phyloP scores from a whole-genome alignment of 2,113 vertebrate species.

The Laticauda laticaudata region DNA sequence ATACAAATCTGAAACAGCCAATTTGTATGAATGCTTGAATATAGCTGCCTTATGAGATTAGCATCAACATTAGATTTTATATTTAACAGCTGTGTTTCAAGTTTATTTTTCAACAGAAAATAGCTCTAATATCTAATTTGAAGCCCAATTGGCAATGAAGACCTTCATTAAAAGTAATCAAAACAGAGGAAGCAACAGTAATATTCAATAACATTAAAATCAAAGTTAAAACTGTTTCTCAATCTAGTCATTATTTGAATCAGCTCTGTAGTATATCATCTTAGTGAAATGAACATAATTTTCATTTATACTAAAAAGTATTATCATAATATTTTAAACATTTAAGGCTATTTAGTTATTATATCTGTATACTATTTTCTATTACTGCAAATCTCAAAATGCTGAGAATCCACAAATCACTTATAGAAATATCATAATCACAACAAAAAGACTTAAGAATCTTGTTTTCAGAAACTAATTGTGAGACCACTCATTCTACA shows the following conservation, averaged over 20 bases:
- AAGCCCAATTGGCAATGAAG: background rate
- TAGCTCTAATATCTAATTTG: background rate
- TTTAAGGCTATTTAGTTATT: background rate
- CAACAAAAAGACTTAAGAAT: background rate
- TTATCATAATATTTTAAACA: background rate
- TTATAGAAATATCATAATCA: background rate
- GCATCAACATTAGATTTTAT: background rate
- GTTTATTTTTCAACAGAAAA: background rate
- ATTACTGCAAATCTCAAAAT: background rate
- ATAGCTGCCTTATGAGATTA: background rate
- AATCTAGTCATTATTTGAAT: background rate
- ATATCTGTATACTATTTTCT: background rate
- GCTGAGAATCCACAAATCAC: background rate
- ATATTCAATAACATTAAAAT: background rate
- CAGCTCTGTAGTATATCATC: background rate
- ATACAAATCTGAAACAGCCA: background rate
- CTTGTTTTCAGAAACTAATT: background rate
- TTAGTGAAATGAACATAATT: background rate
- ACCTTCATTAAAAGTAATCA: background rate
- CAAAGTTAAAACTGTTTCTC: background rate
- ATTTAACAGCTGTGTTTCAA: background rate
- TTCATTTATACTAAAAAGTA: background rate
- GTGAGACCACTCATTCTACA: background rate
- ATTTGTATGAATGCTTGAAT: background rate
- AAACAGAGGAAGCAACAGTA: background rate